A percentile compares a stretch with the other conserved stretches of the same genome.
phyloP scores from a whole-genome alignment of 2,888 invertebrate genomes.

The Apamea anceps region DNA sequence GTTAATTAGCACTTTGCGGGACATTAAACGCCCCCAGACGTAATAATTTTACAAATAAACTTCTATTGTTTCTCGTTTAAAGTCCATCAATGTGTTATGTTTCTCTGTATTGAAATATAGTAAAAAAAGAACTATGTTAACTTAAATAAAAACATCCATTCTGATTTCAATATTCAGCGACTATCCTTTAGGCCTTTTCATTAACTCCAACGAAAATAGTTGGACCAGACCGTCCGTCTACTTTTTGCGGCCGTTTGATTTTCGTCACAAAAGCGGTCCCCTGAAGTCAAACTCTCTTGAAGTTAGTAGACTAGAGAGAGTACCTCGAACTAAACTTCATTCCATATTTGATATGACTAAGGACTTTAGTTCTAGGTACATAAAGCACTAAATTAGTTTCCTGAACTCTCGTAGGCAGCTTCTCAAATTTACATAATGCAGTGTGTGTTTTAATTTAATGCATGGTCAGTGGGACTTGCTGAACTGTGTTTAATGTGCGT shows the following conservation, averaged over 20 bases:
- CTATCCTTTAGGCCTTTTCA: background rate
- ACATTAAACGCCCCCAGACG: background rate
- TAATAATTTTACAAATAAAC: background rate
- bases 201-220: conserved; percentile 10
- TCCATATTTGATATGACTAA: conserved; percentile 47
- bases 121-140: background rate
- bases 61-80: background rate
- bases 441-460: conserved; percentile 45
- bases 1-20: background rate
- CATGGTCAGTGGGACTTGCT: conserved; percentile 20
- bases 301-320: conserved; percentile 15
- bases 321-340: conserved; percentile 17
- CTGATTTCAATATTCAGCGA: background rate
- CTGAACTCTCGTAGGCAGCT: conserved; percentile 25
- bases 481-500: conserved; percentile 13
- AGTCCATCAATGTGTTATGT: background rate
- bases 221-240: background rate
- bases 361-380: conserved; percentile 39
- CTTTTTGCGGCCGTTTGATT: conserved; percentile 26
- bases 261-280: conserved; percentile 4
- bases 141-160: background rate
- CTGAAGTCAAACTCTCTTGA: conserved; percentile 19
- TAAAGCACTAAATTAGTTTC: conserved; percentile 46
- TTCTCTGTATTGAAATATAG: background rate
- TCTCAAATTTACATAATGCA: conserved; percentile 40